A percentile compares a stretch with the other conserved stretches of the same genome.
phyloP scores from a whole-genome alignment of 2,113 vertebrate species.

The Panthera leo region DNA sequence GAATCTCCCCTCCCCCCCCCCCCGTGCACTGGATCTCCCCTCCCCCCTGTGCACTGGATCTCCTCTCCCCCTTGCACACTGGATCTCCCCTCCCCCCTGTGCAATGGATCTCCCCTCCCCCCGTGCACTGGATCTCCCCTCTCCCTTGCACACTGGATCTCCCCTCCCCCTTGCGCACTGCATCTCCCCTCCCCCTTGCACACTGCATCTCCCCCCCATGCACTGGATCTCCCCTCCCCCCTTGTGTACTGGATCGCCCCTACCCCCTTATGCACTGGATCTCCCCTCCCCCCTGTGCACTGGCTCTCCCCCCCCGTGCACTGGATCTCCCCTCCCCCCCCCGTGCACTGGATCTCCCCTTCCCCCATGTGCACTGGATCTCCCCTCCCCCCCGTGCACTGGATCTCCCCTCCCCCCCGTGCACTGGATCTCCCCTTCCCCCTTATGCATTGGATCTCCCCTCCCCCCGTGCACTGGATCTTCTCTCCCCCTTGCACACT shows the following conservation, averaged over 20 bases:
- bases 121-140: background rate
- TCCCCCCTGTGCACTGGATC: background rate
- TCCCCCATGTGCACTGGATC: background rate
- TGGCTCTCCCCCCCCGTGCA: background rate
- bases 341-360: too few species aligned
- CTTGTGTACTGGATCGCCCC: too few species aligned
- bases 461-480: background rate
- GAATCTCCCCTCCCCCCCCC: background rate
- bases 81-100: rapidly evolving
- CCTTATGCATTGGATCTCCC: background rate
- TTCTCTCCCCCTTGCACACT: too few species aligned
- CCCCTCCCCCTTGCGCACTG: too few species aligned
- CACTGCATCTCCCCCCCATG: too few species aligned
- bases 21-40: background rate
- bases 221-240: background rate
- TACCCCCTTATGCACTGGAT: too few species aligned
- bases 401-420: background rate
- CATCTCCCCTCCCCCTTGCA: too few species aligned
- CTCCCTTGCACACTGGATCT: background rate
- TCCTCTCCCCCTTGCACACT: rapidly evolving
- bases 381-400: background rate
- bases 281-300: too few species aligned
- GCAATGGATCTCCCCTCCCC: rapidly evolving
- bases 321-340: background rate
- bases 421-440: background rate